Evolutionary conservation across 1,140 invertebrate species (phyloP), one percentile per base, ranked within the genome.

Genomic region (Neodiprion virginianus): DNA sequence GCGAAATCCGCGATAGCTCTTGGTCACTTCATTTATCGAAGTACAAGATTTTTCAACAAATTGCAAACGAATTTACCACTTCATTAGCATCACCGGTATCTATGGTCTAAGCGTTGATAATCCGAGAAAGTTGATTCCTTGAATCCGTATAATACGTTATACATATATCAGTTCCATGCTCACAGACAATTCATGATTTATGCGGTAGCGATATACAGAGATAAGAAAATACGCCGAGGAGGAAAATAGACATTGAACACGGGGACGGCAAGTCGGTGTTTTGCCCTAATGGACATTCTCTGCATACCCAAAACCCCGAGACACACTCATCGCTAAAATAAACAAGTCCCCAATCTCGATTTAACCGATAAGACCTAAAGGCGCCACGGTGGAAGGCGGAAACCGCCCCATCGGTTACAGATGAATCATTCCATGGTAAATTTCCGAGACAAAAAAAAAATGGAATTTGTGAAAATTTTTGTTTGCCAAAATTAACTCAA

Each of bases 291-390:
- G 53, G 53, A 61, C 53, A 61, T 61, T 61, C 53, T 17, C 53
- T 8, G 53, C 53, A 9, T 61, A 61, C 53, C 53, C 53, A 61
- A 61, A 61, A 61, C 8, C 53, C 53, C 53, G n/a, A 61, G 53
- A 61, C 53, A 61, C 53, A 61, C 53, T 61, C 53, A 61, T 61
- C 53, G 53, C 53, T 61, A 61, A 61, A 61, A 61, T 61, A 61
- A 61, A 61, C 53, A 61, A 61, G 53, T 61, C 53, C 53, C 53
- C 53, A 61, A 61, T 61, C 53, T 61, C 53, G 53, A 61, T 61
- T 61, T 61, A 14, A 5, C 53, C 53, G 53, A 61, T 61, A 61
- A 61, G 53, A 61, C 53, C 8, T 8, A 17, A 61, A 61, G 53
- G 53, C 53, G 2, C 53, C 11, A 12, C 53, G 53, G 28, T 61